phyloP scores from a whole-genome alignment of 2,113 vertebrate species.

The Rhinoptilus africanus region DNA sequence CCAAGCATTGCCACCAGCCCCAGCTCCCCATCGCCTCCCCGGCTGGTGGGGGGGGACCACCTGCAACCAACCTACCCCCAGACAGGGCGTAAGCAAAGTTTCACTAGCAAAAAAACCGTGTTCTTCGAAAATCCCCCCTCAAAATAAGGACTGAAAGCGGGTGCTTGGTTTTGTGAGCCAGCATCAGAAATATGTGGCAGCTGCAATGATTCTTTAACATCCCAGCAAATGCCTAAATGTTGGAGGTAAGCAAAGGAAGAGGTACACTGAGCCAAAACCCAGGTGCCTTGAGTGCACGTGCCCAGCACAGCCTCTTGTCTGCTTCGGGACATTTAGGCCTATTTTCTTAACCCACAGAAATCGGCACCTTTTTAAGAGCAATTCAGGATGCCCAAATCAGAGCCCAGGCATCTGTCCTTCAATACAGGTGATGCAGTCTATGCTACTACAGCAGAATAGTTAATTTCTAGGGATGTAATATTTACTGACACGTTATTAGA shows the following conservation, averaged over 20 bases:
- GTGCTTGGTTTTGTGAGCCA: background rate
- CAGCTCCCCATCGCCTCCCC: background rate
- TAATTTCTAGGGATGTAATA: background rate
- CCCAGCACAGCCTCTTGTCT: background rate
- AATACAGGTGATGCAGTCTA: background rate
- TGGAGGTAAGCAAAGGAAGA: background rate
- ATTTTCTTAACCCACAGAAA: background rate
- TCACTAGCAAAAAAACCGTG: background rate
- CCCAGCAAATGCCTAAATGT: background rate
- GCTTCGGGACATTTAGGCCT: background rate
- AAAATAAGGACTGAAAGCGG: background rate
- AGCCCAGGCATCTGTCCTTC: background rate
- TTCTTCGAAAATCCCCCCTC: background rate
- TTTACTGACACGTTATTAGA: background rate
- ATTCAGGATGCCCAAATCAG: background rate
- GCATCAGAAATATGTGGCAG: background rate
- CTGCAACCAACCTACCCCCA: background rate
- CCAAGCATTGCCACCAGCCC: too few species aligned
- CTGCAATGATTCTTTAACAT: background rate
- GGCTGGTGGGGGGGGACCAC: background rate
- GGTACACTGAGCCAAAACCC: background rate
- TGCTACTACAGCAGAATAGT: background rate
- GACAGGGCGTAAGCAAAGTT: background rate
- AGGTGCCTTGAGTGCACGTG: background rate
- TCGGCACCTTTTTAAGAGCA: background rate